Conservation (phyloP, 37 sponge, comb jelly and placozoan species). For the Eunapius fragilis region DNA sequence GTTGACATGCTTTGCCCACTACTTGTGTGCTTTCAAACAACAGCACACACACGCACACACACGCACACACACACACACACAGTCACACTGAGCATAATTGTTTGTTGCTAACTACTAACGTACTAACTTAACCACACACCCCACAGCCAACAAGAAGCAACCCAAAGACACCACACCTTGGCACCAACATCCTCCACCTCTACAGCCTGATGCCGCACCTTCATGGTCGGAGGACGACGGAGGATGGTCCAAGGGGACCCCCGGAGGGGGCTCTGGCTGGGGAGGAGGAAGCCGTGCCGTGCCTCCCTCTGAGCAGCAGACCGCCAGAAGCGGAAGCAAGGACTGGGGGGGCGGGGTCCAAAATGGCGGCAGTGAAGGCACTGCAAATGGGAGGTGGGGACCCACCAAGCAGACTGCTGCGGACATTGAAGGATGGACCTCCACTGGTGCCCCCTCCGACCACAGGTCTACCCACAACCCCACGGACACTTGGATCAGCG, state of each 20-base stretch:
- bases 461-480: background rate
- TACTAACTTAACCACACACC: too few species aligned
- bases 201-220: too few species aligned
- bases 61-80: too few species aligned
- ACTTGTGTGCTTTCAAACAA: too few species aligned
- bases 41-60: too few species aligned
- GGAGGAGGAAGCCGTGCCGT: background rate
- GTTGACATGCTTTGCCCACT: too few species aligned
- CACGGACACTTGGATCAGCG: slow-evolving; percentile 17
- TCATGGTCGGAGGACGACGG: slow-evolving; percentile 17
- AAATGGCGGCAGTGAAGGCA: background rate
- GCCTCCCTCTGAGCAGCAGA: background rate
- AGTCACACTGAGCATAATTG: too few species aligned
- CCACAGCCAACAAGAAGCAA: slow-evolving; percentile 17
- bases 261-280: slow-evolving; percentile 61
- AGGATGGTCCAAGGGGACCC: slow-evolving; percentile 57
- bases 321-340: background rate
- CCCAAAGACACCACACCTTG: slow-evolving; percentile 16
- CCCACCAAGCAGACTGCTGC: too few species aligned
- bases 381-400: background rate
- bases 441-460: background rate
- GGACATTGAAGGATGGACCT: background rate
- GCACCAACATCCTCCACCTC: background rate
- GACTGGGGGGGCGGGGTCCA: background rate
- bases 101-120: too few species aligned